A percentile compares a stretch with the other conserved stretches of the same genome.
Conservation (phyloP, 1,140 invertebrate species). For the Nixonia krombeini region DNA sequence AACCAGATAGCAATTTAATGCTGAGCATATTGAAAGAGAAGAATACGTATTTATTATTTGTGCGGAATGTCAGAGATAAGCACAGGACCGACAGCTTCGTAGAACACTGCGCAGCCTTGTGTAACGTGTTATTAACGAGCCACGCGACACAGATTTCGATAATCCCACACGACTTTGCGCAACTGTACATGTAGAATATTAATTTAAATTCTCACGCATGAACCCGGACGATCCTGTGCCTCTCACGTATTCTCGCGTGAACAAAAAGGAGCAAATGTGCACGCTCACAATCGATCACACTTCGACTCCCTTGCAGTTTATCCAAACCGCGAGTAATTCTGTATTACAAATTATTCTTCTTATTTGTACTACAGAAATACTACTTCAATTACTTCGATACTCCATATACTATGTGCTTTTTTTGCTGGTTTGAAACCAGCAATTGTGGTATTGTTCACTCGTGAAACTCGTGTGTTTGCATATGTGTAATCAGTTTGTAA, state of each 20-base stretch:
- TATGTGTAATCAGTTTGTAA: too few relatives aligned
- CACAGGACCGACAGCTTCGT: slow-evolving; percentile 4
- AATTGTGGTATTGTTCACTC: too few relatives aligned
- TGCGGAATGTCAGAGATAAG: slow-evolving; percentile 5
- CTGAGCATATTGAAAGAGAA: slow-evolving; percentile 1
- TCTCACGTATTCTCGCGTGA: slow-evolving; percentile 8
- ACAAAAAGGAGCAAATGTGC: slow-evolving; percentile 17
- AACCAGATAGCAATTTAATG: slow-evolving; percentile 1
- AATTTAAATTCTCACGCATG: slow-evolving; percentile 17
- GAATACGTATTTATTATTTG: slow-evolving; percentile 5
- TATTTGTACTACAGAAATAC: too few relatives aligned
- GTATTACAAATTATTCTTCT: too few relatives aligned
- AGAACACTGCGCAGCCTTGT: background rate
- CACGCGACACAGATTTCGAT: slow-evolving; percentile 15
- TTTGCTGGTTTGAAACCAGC: too few relatives aligned
- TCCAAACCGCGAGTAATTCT: too few relatives aligned
- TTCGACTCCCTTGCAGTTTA: slow-evolving; percentile 14
- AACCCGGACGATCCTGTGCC: slow-evolving; percentile 2
- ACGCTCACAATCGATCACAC: slow-evolving; percentile 8
- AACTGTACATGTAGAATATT: slow-evolving; percentile 4
- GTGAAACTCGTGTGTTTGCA: too few relatives aligned
- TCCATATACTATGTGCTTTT: too few relatives aligned
- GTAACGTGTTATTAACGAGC: slow-evolving; percentile 13
- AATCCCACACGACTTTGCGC: slow-evolving; percentile 8
- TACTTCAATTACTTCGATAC: too few relatives aligned